Evolutionary conservation across 2,797 vertebrate species (phyloP), one percentile per base, ranked within the genome.

Genomic region (Spinibarbus caldwelli): DNA sequence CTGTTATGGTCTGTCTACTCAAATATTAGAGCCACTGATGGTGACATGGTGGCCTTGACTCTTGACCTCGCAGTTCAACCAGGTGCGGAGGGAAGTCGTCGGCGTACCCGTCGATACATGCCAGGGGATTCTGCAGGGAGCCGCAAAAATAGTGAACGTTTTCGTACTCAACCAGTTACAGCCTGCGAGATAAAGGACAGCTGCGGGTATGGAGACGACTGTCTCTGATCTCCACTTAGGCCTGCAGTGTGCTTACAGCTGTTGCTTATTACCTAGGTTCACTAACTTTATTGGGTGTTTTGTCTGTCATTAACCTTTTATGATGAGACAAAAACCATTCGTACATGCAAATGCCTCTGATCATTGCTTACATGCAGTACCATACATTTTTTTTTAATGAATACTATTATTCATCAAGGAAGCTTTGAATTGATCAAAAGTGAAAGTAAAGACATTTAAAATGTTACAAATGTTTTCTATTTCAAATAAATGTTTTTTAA

Each of bases 141-240:
- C 29, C 94, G 95, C 84, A 96, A 95, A 90, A 92, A 87, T 81
- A 90, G 84, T 38, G 95, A 95, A 21, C 95, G 95, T 81, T 96
- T 96, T 92, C 91, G 94, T 91, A 96, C 95, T 0, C 95, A 96
- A 88, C 96, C 96, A 0, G 91, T 96, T 87, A 96, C 95, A n/a
- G 94, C 94, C 84, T 91, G 86, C 31, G 95, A 96, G 91, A 91
- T 95, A 94, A 92, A 94, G 91, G 94, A 94, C 83, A 94, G 92
- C 86, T 87, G 92, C 81, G 92, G 95, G 95, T 95, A 94, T 76
- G 92, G 70, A 81, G 84, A 66, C 41, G 78, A 49, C 26, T 11
- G 64, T 62, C 38, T 41, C 29, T 43, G 21, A 31, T 80, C n/a
- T 57, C 57, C 6, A 64, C 72, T n/a, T 11, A 67, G 34, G 12